A percentile compares a stretch with the other conserved stretches of the same genome.
Conservation (phyloP, 1,140 invertebrate species). For the Bilobella aurantiaca region DNA sequence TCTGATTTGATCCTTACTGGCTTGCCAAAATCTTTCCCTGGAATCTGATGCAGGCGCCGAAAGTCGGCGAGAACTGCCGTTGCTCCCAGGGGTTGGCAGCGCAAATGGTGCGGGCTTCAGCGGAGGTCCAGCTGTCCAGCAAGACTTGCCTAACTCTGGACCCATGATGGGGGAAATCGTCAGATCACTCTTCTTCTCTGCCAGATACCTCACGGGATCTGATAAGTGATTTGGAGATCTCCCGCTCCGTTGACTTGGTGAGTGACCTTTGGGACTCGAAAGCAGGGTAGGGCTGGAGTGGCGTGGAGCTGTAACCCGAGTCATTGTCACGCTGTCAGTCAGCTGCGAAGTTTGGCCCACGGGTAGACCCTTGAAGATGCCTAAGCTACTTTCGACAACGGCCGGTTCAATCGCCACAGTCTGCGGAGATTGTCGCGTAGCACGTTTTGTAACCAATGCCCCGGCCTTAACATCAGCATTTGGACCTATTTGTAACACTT, state of each 20-base stretch:
- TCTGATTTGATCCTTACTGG: too few species aligned
- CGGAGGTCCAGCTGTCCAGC: neutral
- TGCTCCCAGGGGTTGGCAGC: too few species aligned
- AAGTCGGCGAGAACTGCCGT: too few species aligned
- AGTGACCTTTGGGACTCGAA: neutral
- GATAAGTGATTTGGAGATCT: constrained; percentile 13
- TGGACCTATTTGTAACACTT: too few species aligned
- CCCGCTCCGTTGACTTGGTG: neutral
- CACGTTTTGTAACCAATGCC: neutral
- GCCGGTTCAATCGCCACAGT: neutral
- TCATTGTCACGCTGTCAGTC: constrained; percentile 17
- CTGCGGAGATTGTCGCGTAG: neutral
- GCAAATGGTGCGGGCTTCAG: too few species aligned
- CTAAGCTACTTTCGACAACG: neutral
- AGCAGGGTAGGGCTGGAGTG: neutral
- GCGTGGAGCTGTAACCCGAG: neutral
- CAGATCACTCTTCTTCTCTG: constrained; percentile 21
- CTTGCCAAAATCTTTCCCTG: too few species aligned
- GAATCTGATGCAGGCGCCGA: too few species aligned
- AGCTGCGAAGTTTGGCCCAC: constrained; percentile 3
- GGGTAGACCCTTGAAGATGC: neutral
- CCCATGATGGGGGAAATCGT: constrained; percentile 26
- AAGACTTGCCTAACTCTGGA: neutral
- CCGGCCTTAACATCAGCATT: too few species aligned
- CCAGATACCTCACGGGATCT: constrained; percentile 19